Evolutionary conservation across 2,888 invertebrate genomes (phyloP), one percentile per base, ranked within the genome.

Genomic region (Embidobia sp.): DNA sequence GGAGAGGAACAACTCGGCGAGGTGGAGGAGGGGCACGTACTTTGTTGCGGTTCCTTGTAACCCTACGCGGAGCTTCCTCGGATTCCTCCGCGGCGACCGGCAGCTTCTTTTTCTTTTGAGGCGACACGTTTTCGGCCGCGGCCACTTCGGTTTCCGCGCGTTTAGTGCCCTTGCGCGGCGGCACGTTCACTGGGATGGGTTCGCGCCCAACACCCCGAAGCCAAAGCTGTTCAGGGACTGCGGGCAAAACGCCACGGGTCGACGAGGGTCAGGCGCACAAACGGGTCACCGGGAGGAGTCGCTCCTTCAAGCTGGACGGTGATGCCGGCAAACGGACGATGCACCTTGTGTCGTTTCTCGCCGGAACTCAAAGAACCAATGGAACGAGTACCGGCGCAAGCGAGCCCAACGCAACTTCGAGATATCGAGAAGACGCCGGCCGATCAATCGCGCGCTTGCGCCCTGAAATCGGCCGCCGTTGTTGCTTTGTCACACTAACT

Each of bases 101-200:
- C 44, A 11, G 8, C 44, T 51, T 53, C 35, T 64, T 64, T 11
- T 64, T 64, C 40, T 64, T 64, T 6, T 29, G 33, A 26, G 64
- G 44, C 10, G 64, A 64, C 64, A 64, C 64, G 64, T 64, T 64
- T 53, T 51, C 64, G 1, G 42, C 19, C 19, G 10, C 42, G 6
- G 31, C 42, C 0, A 26, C 44, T 48, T 64, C 64, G 19, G 51
- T 44, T 42, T 64, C 51, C 26, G 64, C 22, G 26, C 64, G 64
- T 44, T 64, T 64, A 2, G 11, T 27, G 22, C 33, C 53, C 19
- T 64, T 64, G 48, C 61, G 61, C 44, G 51, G 64, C n/a, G 46
- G 27, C 51, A 64, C 6, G 22, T 22, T 22, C 3, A 4, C 22
- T n/a, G n/a, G 22, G 6, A 22, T 4, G 6, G 22, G 22, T 22